A percentile compares a stretch with the other conserved stretches of the same genome.
These are phyloP conservation scores for Ypsolopha sequella DNA, from an alignment of 2,888 invertebrate species.

Conservation along the genomic window DNA sequence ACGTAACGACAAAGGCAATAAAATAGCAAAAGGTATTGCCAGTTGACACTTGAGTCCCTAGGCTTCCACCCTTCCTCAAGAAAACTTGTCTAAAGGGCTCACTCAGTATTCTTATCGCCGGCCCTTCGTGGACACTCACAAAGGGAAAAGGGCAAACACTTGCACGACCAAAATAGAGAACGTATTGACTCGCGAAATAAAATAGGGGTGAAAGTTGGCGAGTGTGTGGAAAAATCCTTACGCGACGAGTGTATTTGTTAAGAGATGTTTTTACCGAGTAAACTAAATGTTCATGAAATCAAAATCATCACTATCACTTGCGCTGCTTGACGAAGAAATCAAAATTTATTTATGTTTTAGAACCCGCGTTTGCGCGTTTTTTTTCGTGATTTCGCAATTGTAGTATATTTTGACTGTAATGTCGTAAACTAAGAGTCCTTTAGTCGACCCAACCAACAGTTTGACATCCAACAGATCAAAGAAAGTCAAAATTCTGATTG, in stretches of 20 bases:
- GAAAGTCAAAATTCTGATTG: no score
- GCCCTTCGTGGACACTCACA: slow-evolving; percentile 41
- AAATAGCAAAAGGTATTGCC: slow-evolving; percentile 56
- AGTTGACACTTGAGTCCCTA: slow-evolving; percentile 45
- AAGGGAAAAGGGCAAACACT: slow-evolving; percentile 61
- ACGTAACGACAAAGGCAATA: slow-evolving; percentile 58
- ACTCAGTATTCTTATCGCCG: slow-evolving; percentile 57
- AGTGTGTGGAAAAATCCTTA: slow-evolving; percentile 34
- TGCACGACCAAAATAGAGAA: slow-evolving; percentile 56
- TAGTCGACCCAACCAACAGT: no score
- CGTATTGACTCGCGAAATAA: slow-evolving; percentile 68
- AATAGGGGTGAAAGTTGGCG: slow-evolving; percentile 45
- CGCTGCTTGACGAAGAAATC: no score
- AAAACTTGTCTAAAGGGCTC: slow-evolving; percentile 30
- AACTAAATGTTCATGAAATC: no score
- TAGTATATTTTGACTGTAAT: no score
- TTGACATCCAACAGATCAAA: no score
- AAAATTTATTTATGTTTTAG: no score
- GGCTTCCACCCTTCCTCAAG: slow-evolving; percentile 1
- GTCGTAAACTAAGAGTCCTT: no score
- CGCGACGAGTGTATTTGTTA: slow-evolving; percentile 15
- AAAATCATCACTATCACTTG: no score
- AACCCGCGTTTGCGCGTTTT: no score
- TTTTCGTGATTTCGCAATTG: no score
- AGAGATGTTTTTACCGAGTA: slow-evolving; percentile 31